These are phyloP conservation scores for Dallia pectoralis DNA, from an alignment of 2,797 vertebrate genomes.

Conservation along the genomic window DNA sequence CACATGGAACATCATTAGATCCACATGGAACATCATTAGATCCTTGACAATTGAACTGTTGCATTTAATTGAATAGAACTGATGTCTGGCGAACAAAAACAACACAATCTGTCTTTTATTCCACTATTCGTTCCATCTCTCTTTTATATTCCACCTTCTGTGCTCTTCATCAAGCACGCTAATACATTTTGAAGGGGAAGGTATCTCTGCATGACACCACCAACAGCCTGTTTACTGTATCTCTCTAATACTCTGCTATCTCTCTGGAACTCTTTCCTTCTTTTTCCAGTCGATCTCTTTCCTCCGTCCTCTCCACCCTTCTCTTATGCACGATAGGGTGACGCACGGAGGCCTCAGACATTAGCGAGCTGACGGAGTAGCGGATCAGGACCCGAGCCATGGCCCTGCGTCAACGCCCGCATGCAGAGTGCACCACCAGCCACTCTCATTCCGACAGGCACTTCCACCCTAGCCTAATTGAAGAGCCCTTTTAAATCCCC, in stretches of 20 bases:
- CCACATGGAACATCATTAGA: too few species aligned
- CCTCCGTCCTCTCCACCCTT: conserved; percentile 18
- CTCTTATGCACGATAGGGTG: conserved; percentile 55
- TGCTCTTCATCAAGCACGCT: too few species aligned
- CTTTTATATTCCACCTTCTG: too few species aligned
- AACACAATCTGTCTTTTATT: too few species aligned
- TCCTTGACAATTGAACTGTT: too few species aligned
- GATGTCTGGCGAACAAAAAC: too few species aligned
- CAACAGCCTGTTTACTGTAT: too few species aligned
- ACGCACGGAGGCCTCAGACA: conserved; percentile 25
- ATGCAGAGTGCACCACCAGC: conserved; percentile 62
- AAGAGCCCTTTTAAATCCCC: conserved; percentile 68
- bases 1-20: too few species aligned
- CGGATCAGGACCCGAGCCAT: conserved; percentile 67
- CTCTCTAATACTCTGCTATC: conserved; percentile 11
- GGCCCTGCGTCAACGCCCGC: conserved; percentile 45
- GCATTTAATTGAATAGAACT: too few species aligned
- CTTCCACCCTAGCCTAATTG: conserved; percentile 65
- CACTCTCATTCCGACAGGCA: conserved; percentile 25
- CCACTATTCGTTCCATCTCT: too few species aligned
- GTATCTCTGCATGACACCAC: too few species aligned
- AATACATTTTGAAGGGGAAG: too few species aligned
- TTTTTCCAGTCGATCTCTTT: background rate
- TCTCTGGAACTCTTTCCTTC: conserved; percentile 25
- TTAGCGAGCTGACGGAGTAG: conserved; percentile 39